phyloP scores from a whole-genome alignment of 1,140 invertebrate species.

The Drosophila tristis region DNA sequence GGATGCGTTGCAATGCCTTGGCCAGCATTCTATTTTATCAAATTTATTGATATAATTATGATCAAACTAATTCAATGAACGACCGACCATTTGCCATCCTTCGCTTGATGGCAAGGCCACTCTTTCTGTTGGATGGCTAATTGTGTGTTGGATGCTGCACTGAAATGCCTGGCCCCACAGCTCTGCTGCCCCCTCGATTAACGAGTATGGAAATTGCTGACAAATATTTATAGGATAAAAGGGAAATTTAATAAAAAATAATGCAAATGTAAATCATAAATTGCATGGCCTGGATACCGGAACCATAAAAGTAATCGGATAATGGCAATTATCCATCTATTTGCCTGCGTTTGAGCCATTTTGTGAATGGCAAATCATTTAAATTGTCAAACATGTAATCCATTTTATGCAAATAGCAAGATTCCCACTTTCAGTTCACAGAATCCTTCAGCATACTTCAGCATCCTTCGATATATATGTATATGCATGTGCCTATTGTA shows the following conservation, averaged over 20 bases:
- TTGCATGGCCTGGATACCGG: constrained; percentile 16
- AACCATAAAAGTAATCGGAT: constrained; percentile 52
- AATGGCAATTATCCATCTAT: constrained; percentile 47
- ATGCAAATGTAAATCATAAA: constrained; percentile 40
- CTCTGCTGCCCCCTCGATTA: neutral
- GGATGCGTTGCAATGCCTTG: constrained; percentile 4
- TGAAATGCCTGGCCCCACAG: too few relatives aligned
- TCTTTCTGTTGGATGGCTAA: constrained; percentile 8
- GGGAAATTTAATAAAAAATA: constrained; percentile 39
- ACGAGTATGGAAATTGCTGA: neutral
- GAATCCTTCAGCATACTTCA: neutral
- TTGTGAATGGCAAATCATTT: constrained; percentile 6
- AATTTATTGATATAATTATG: constrained; percentile 51
- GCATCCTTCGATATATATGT: constrained; percentile 1
- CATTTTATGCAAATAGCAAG: constrained; percentile 57
- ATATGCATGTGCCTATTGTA: constrained; percentile 2
- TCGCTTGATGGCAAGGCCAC: neutral
- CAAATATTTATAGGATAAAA: constrained; percentile 6
- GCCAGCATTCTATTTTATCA: constrained; percentile 29
- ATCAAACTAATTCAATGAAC: constrained; percentile 29
- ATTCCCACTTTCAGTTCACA: constrained; percentile 17
- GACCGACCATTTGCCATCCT: constrained; percentile 13
- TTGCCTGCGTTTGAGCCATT: neutral
- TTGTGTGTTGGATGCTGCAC: too few relatives aligned
- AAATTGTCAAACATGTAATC: constrained; percentile 41